A percentile compares a stretch with the other conserved stretches of the same genome.
Conservation (phyloP, 1,140 invertebrate genomes). For the Notospermus geniculatus region DNA sequence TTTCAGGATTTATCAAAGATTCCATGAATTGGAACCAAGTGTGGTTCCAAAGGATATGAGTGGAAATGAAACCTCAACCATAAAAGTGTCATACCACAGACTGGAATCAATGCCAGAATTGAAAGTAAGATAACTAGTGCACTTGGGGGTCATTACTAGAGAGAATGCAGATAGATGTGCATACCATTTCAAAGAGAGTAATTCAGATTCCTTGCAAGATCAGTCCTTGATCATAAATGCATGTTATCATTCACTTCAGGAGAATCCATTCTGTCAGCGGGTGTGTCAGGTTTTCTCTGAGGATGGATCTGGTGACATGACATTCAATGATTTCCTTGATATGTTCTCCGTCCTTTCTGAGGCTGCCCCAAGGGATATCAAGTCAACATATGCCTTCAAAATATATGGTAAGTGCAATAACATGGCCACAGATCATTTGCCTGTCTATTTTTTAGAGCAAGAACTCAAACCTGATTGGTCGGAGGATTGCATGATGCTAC, state of each 20-base stretch:
- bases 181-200: background rate
- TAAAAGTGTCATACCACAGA: constrained; percentile 75
- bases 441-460: constrained; percentile 6
- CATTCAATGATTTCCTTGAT: constrained; percentile 94
- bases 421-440: background rate
- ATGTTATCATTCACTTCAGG: constrained; percentile 62
- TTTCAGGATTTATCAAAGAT: constrained; percentile 52
- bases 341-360: constrained; percentile 95
- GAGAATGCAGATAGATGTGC: too few relatives aligned
- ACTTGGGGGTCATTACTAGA: too few relatives aligned
- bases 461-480: background rate
- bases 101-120: constrained; percentile 86
- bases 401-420: constrained; percentile 72
- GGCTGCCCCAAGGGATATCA: constrained; percentile 82
- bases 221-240: too few relatives aligned
- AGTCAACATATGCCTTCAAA: constrained; percentile 91
- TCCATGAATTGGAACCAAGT: constrained; percentile 47
- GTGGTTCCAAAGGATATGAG: constrained; percentile 54
- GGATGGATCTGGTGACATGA: constrained; percentile 82
- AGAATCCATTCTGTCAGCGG: constrained; percentile 91
- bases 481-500: background rate
- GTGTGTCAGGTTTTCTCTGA: constrained; percentile 90
- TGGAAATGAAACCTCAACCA: constrained; percentile 63
- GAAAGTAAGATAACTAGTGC: constrained; percentile 65
- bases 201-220: too few relatives aligned